Base-by-base conservation (phyloP, 2,888 invertebrate genomes). In the Chromoteleia sp. region DNA sequence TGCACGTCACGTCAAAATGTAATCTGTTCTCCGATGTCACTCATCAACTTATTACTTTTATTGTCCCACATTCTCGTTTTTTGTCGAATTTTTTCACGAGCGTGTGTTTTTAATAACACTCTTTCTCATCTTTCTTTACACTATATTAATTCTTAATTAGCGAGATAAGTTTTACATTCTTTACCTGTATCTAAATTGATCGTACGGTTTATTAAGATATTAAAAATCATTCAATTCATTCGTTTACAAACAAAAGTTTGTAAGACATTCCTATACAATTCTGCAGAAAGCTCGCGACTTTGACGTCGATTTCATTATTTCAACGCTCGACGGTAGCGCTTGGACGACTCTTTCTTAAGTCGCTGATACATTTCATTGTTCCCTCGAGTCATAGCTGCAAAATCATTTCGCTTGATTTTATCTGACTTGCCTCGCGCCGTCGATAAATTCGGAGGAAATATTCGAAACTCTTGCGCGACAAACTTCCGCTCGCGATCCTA, bases 1-100 rank as follows among this genome's bases (percentile, higher is more conserved):
- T 63, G 48, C 48, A 29, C 36, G 50, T 50, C 65, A 50, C 67
- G 41, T 67, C 30, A 67, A 67, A 67, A 39, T 52, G 41, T 54
- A 67, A 67, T 54, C 67, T 67, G 15, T 39, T 50, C 41, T 25
- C 33, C 19, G 50, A 63, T 29, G 63, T 63, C 63, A 21, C 19
- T 50, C 48, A 36, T 63, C 14, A 7, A 33, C 30, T 63, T 36
- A 48, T 12, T 33, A 45, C 48, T 63, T 63, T 50, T 48, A 48
- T 63, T 63, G 45, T 21, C 10, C 14, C 21, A 12, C 25, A 41
- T 29, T 41, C 43, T 33, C 17, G 7, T 33, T 17, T 10, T 7
- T 4, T n/a, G 36, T 2, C 8, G 3, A 36, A 36, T 36, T 36
- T n/a, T n/a, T 36, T n/a, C 36, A 25, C n/a, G n/a, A n/a, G n/a